Percentiles rank a stretch among this genome's conserved stretches.
Conservation (phyloP, 2,797 vertebrate species). For the Columba guinea region DNA sequence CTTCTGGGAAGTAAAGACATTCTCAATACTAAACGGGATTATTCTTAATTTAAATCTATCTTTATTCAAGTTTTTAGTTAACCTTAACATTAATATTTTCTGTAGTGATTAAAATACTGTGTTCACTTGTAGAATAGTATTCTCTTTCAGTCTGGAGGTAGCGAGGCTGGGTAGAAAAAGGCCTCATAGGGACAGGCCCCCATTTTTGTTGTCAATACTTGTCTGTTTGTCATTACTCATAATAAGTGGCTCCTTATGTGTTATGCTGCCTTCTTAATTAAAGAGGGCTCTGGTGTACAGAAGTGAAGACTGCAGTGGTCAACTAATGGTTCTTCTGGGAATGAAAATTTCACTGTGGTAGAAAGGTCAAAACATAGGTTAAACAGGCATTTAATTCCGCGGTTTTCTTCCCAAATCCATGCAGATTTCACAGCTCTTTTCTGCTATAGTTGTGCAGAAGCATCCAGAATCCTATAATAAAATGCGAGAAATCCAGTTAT, state of each 20-base stretch:
- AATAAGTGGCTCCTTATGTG: not conserved
- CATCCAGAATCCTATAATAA: not conserved
- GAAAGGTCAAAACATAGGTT: constrained; percentile 15
- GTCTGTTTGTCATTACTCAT: not conserved
- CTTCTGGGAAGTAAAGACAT: not conserved
- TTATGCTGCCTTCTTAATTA: constrained; percentile 17
- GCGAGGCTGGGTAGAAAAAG: not conserved
- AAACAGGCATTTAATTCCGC: not conserved
- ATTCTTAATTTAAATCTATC: not conserved
- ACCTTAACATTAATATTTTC: not conserved
- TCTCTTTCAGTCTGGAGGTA: not conserved
- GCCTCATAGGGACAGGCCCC: not conserved
- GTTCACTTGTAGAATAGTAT: not conserved
- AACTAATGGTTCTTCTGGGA: constrained; percentile 3
- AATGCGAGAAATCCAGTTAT: not conserved
- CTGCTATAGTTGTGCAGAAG: not conserved
- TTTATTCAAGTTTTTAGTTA: not conserved
- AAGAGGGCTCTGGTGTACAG: not conserved
- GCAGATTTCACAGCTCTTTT: not conserved
- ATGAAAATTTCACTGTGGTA: not conserved
- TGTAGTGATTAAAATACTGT: not conserved
- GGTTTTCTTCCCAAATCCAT: not conserved
- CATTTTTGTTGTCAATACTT: not conserved
- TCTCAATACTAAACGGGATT: not conserved
- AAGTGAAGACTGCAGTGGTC: not conserved